A percentile compares a stretch with the other conserved stretches of the same genome.
Evolutionary conservation across 2,113 vertebrate genomes (phyloP).

Genomic region (Dasyprocta punctata): DNA sequence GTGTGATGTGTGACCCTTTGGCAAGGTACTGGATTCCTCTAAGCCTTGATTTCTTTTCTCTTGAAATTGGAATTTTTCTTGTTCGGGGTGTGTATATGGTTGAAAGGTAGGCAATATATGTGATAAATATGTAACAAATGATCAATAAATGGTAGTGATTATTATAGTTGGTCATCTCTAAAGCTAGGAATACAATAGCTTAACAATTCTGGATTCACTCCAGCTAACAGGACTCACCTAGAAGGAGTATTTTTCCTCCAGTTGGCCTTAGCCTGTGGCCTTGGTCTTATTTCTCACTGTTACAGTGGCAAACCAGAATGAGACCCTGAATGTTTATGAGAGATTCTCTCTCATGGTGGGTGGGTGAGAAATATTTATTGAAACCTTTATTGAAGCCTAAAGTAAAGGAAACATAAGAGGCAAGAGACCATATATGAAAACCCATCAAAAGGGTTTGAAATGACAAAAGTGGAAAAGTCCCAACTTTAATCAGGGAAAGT

Average conservation of each 20-base stretch:
- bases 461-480: slow-evolving; percentile 71
- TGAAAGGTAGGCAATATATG: background rate
- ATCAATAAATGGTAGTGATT: background rate
- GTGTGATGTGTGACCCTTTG: background rate
- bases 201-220: background rate
- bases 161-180: background rate
- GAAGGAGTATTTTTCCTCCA: background rate
- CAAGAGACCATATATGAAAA: slow-evolving; percentile 65
- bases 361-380: background rate
- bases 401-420: slow-evolving; percentile 60
- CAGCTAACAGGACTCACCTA: background rate
- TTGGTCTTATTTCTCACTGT: slow-evolving; percentile 17
- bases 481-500: slow-evolving; percentile 69
- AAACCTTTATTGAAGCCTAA: slow-evolving; percentile 66
- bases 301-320: background rate
- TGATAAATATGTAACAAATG: background rate
- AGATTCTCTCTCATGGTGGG: background rate
- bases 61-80: background rate
- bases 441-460: slow-evolving; percentile 52
- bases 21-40: background rate
- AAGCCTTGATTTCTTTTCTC: background rate
- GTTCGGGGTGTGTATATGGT: background rate
- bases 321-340: background rate
- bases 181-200: background rate
- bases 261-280: background rate